Conservation (phyloP, 2,113 vertebrate species). For the Stigmatopora argus region DNA sequence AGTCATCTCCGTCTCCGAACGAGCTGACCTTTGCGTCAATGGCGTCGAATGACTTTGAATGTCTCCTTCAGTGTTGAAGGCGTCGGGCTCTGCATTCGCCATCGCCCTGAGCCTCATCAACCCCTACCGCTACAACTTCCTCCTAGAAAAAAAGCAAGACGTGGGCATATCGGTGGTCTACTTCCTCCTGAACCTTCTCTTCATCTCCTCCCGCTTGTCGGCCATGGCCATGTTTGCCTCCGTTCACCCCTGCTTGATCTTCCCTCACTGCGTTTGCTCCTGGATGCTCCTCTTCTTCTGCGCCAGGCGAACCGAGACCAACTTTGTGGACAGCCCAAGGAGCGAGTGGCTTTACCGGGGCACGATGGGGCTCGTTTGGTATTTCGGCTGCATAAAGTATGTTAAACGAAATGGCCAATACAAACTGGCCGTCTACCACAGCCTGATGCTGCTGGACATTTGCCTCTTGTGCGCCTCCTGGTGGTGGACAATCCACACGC, state of each 20-base stretch:
- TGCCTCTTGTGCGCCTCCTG: conserved; percentile 64
- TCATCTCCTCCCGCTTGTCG: conserved; percentile 73
- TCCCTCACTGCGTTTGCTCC: conserved; percentile 69
- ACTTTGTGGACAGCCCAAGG: conserved; percentile 65
- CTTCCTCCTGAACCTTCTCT: conserved; percentile 80
- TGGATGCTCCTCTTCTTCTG: conserved; percentile 75
- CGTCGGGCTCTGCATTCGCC: background rate
- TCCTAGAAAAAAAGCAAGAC: conserved; percentile 65
- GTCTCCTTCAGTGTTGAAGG: conserved; percentile 54
- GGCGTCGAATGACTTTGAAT: background rate
- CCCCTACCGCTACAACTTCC: conserved; percentile 79
- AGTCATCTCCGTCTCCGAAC: too few relatives aligned
- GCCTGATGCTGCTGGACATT: conserved; percentile 71
- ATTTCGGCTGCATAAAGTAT: conserved; percentile 80
- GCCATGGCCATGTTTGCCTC: conserved; percentile 73
- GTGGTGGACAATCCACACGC: conserved; percentile 43
- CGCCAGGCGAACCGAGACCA: conserved; percentile 64
- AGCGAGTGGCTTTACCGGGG: conserved; percentile 76
- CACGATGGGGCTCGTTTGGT: conserved; percentile 76
- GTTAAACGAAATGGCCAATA: conserved; percentile 69
- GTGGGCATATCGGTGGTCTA: conserved; percentile 52
- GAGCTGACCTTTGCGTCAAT: background rate
- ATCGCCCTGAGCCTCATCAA: conserved; percentile 45
- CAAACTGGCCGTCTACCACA: conserved; percentile 70
- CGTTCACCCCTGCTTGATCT: conserved; percentile 61